phyloP scores from a whole-genome alignment of 2,888 invertebrate species.

The Toxonevra muliebris region DNA sequence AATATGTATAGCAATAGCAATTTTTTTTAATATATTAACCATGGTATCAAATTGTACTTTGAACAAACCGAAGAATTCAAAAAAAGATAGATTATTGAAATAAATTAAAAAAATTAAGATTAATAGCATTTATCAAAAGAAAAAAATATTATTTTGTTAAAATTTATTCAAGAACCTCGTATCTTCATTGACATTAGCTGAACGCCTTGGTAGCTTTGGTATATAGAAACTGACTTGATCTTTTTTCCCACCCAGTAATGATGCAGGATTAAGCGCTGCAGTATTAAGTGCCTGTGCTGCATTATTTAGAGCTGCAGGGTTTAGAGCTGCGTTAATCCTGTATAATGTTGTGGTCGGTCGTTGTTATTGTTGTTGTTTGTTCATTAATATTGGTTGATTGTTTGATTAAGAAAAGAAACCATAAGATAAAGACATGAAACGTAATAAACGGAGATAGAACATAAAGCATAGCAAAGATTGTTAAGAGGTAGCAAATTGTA shows the following conservation, averaged over 20 bases:
- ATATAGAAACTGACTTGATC: constrained; percentile 59
- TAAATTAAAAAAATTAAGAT: neutral
- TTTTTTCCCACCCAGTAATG: constrained; percentile 56
- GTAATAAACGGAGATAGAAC: neutral
- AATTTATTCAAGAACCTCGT: constrained; percentile 55
- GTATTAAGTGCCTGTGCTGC: constrained; percentile 56
- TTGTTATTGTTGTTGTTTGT: constrained; percentile 11
- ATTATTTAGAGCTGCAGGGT: no score
- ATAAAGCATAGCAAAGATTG: no score
- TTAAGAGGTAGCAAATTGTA: no score
- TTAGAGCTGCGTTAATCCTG: constrained; percentile 57
- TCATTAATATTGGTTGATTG: constrained; percentile 15
- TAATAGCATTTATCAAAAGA: neutral
- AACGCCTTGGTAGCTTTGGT: constrained; percentile 55
- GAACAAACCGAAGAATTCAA: no score
- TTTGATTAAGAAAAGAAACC: neutral
- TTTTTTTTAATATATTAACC: no score
- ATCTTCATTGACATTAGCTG: constrained; percentile 49
- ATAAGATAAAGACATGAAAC: constrained; percentile 6
- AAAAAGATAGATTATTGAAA: no score
- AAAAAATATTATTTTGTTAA: constrained; percentile 1
- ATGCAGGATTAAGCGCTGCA: constrained; percentile 55
- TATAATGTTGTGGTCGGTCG: constrained; percentile 33
- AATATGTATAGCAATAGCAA: no score
- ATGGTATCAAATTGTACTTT: no score